These are phyloP conservation scores for Antennarius maculatus DNA, from an alignment of 2,797 vertebrate species.

Conservation along the genomic window DNA sequence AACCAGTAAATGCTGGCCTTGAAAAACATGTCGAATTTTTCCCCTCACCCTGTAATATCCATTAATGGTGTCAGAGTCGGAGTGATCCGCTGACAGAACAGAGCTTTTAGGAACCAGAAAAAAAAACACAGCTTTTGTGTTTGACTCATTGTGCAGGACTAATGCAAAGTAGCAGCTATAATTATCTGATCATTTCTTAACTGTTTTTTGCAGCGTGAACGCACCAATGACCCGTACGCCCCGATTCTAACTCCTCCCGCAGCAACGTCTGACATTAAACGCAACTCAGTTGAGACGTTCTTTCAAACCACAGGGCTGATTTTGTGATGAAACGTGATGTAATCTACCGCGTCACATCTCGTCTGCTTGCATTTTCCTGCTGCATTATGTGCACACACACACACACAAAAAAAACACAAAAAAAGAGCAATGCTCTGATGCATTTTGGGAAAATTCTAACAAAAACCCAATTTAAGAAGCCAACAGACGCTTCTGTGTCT, in stretches of 20 bases:
- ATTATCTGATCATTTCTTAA: background rate
- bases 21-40: slow-evolving; percentile 4
- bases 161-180: background rate
- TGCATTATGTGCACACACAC: background rate
- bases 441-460: slow-evolving; percentile 8
- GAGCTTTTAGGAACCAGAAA: slow-evolving; percentile 3
- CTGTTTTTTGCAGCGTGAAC: slow-evolving; percentile 1
- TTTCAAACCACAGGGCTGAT: background rate
- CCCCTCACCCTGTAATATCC: background rate
- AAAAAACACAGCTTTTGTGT: background rate
- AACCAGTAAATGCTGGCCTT: slow-evolving; percentile 32
- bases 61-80: slow-evolving; percentile 13
- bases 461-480: slow-evolving; percentile 31
- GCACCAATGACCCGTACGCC: background rate
- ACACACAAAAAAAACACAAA: background rate
- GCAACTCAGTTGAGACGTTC: slow-evolving; percentile 34
- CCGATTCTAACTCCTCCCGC: background rate
- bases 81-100: slow-evolving; percentile 2
- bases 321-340: slow-evolving; percentile 5
- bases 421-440: slow-evolving; percentile 11
- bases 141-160: background rate
- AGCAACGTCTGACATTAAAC: slow-evolving; percentile 20
- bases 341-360: background rate
- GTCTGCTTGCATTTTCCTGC: background rate
- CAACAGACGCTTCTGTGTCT: slow-evolving; percentile 7